These are phyloP conservation scores for Nanger granti DNA, from an alignment of 2,113 vertebrate genomes.

Conservation along the genomic window DNA sequence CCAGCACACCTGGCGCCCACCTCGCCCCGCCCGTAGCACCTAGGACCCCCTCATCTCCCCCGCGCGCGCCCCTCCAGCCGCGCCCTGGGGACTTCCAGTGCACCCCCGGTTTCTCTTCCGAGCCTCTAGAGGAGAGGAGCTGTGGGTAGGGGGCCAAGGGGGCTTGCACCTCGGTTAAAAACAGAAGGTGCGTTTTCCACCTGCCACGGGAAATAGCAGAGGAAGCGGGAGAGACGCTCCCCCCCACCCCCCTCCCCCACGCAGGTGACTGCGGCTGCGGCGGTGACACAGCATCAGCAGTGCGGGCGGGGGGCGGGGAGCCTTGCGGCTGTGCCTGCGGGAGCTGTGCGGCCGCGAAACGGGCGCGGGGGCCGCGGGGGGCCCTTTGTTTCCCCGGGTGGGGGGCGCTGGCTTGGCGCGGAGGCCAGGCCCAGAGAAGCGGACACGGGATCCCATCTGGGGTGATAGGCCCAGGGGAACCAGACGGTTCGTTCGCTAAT, in stretches of 20 bases:
- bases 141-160: neutral
- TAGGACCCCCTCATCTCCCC: neutral
- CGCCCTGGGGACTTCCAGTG: neutral
- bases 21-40: neutral
- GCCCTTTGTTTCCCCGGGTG: neutral
- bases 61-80: too few relatives aligned
- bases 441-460: neutral
- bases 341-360: neutral
- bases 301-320: neutral
- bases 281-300: conserved; percentile 35
- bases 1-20: conserved; percentile 26
- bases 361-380: conserved; percentile 8
- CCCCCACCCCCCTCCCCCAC: neutral
- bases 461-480: neutral
- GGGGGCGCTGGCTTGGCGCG: neutral
- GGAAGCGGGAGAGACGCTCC: neutral
- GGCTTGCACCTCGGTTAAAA: conserved; percentile 15
- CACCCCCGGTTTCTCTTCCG: neutral
- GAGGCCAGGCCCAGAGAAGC: neutral
- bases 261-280: conserved; percentile 53
- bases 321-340: neutral
- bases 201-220: neutral
- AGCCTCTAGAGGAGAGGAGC: neutral
- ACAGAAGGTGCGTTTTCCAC: conserved; percentile 28
- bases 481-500: neutral